Evolutionary conservation across 2,888 invertebrate species (phyloP).

Genomic region (Nomada fabriciana): DNA sequence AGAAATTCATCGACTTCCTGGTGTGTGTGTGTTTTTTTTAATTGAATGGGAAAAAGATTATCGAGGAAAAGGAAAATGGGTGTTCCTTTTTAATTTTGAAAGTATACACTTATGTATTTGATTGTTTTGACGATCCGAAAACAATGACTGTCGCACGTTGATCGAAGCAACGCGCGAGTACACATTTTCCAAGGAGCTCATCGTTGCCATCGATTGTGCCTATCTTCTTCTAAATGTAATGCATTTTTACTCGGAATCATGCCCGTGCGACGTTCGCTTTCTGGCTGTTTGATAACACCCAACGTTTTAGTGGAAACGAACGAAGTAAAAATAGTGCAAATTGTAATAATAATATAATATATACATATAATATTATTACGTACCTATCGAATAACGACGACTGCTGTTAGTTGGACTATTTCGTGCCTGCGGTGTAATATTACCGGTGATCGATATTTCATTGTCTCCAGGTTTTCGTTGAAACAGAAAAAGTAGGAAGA

Average conservation of each 20-base stretch:
- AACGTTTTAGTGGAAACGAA: constrained; percentile 47
- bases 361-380: constrained; percentile 28
- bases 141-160: constrained; percentile 13
- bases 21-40: background rate
- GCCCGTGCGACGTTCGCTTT: constrained; percentile 41
- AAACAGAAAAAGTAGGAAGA: background rate
- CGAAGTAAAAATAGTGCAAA: constrained; percentile 69
- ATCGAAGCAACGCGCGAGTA: constrained; percentile 29
- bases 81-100: background rate
- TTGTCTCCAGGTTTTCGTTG: constrained; percentile 43
- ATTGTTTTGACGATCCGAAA: constrained; percentile 13
- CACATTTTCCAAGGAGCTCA: constrained; percentile 13
- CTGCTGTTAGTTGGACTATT: constrained; percentile 75
- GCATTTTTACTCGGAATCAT: constrained; percentile 29
- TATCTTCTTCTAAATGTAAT: constrained; percentile 36
- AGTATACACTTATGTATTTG: background rate
- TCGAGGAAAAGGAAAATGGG: background rate
- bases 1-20: too few species aligned
- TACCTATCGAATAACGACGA: constrained; percentile 64
- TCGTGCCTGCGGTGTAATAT: constrained; percentile 76
- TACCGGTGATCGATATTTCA: constrained; percentile 50
- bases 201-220: constrained; percentile 59
- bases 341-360: constrained; percentile 63
- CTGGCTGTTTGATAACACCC: constrained; percentile 26
- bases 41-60: too few species aligned